phyloP scores from a whole-genome alignment of 2,888 invertebrate genomes.

The Lottia scabra region DNA sequence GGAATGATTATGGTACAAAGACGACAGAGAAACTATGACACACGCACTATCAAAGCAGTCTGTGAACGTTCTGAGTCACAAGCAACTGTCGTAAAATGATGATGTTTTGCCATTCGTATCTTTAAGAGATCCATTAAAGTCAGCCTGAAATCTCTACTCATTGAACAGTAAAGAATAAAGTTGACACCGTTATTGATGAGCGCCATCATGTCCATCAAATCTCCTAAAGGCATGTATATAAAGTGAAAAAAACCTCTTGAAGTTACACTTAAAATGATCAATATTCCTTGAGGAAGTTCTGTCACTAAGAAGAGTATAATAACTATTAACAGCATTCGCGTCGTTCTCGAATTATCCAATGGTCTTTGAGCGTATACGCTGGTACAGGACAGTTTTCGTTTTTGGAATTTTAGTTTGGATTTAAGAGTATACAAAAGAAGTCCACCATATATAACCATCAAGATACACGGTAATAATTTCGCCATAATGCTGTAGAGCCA shows the following conservation, averaged over 20 bases:
- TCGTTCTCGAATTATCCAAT: conserved; percentile 77
- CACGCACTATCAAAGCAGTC: conserved; percentile 22
- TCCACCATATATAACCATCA: conserved; percentile 78
- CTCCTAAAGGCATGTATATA: conserved; percentile 75
- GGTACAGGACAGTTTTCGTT: conserved; percentile 30
- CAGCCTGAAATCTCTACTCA: conserved; percentile 89
- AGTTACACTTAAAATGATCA: conserved; percentile 81
- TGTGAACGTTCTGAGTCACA: conserved; percentile 23
- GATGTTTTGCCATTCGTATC: conserved; percentile 7
- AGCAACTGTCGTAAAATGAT: background rate
- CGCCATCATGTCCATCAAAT: conserved; percentile 91
- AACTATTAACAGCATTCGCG: conserved; percentile 87
- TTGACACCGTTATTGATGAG: conserved; percentile 92
- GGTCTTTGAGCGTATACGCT: conserved; percentile 24
- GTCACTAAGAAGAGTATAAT: conserved; percentile 87
- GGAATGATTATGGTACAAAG: too few species aligned
- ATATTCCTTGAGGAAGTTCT: conserved; percentile 84
- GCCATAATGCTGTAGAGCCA: conserved; percentile 93
- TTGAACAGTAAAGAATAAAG: conserved; percentile 91
- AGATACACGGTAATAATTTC: conserved; percentile 89
- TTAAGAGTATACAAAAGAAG: conserved; percentile 61
- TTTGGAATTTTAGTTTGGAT: conserved; percentile 36
- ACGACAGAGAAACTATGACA: conserved; percentile 10
- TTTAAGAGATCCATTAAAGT: conserved; percentile 61
- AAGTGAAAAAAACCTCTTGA: conserved; percentile 76